phyloP scores from a whole-genome alignment of 53 echinoderm and acorn worm genomes.

The Echinarachnius parma region DNA sequence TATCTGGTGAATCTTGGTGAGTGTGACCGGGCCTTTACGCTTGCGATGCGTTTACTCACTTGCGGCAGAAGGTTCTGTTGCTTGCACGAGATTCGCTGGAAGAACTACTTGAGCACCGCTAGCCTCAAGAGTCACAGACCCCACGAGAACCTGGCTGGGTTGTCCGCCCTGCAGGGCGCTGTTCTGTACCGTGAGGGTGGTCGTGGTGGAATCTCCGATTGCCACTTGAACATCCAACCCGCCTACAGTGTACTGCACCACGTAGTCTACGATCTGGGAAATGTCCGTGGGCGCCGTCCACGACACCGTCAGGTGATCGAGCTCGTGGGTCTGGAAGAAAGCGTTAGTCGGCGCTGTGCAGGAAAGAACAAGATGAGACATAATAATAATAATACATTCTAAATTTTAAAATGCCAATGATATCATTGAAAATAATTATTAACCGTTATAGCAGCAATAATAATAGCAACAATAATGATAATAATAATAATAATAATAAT shows the following conservation, averaged over 20 bases:
- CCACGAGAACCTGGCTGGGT: conserved; percentile 6
- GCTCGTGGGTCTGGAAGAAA: conserved; percentile 4
- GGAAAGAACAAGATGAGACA: too few species aligned
- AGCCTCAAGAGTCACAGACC: too few species aligned
- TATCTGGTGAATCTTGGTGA: too few species aligned
- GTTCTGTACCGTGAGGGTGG: conserved; percentile 14
- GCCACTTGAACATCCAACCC: neutral
- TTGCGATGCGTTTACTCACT: conserved; percentile 18
- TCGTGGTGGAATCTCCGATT: neutral
- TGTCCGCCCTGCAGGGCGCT: neutral
- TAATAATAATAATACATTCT: too few species aligned
- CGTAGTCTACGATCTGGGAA: conserved; percentile 3
- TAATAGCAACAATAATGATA: too few species aligned
- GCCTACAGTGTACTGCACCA: neutral
- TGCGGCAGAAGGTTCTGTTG: neutral
- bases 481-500: too few species aligned
- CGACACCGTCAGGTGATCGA: conserved; percentile 6
- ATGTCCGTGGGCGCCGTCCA: conserved; percentile 26
- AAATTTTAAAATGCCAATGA: too few species aligned
- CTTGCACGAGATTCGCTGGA: neutral
- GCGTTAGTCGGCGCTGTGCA: conserved; percentile 20
- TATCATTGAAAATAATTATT: too few species aligned
- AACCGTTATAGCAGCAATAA: too few species aligned
- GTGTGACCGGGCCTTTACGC: too few species aligned
- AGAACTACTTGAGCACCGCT: neutral